These are phyloP conservation scores for Phylloscopus trochiloides DNA, from an alignment of 2,113 vertebrate genomes.

Conservation along the genomic window DNA sequence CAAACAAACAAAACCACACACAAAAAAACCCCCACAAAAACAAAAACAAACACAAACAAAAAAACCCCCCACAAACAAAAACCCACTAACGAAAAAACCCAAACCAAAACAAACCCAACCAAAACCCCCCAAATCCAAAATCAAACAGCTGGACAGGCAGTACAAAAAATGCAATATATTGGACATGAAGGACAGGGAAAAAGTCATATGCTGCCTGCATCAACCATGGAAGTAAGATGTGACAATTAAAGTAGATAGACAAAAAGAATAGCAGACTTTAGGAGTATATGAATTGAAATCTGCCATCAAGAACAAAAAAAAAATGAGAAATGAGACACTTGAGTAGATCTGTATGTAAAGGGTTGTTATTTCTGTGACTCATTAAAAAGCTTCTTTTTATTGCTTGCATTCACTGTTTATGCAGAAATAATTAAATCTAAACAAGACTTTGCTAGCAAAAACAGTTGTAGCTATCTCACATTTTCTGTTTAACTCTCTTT, in stretches of 20 bases:
- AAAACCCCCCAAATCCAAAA: background rate
- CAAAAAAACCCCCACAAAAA: background rate
- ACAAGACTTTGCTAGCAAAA: background rate
- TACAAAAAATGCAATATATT: background rate
- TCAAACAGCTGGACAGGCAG: background rate
- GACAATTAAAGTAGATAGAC: background rate
- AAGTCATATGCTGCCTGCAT: background rate
- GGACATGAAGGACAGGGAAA: background rate
- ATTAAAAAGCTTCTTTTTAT: background rate
- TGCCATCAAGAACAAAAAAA: rapidly evolving
- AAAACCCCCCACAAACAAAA: background rate
- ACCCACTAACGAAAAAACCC: no score
- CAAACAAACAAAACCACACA: background rate
- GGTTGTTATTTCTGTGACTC: background rate
- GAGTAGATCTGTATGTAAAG: rapidly evolving
- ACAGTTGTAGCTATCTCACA: background rate
- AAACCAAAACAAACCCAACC: no score
- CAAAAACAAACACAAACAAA: background rate
- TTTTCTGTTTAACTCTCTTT: conserved; percentile 38
- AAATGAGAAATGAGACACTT: background rate
- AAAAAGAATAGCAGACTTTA: background rate
- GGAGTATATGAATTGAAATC: background rate
- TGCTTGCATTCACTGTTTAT: background rate
- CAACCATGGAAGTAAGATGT: background rate
- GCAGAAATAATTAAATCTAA: background rate